phyloP scores from a whole-genome alignment of 1,140 invertebrate genomes.

The Eubasilissa regina region DNA sequence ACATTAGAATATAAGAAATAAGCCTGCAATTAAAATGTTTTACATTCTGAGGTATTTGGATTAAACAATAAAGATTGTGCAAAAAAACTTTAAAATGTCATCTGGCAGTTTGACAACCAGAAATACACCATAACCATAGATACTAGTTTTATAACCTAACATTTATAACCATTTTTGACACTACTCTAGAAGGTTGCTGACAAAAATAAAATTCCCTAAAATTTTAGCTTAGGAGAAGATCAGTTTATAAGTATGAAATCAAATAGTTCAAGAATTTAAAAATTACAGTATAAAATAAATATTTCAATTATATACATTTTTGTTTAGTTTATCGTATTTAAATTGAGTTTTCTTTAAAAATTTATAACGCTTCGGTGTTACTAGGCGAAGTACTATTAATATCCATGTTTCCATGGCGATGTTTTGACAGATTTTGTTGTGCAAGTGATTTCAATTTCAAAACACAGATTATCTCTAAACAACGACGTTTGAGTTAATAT shows the following conservation, averaged over 20 bases:
- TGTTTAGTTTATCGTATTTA: too few relatives aligned
- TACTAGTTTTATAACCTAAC: conserved; percentile 31
- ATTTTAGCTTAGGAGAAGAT: too few relatives aligned
- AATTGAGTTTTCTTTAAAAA: neutral
- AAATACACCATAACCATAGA: too few relatives aligned
- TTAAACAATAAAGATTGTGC: conserved; percentile 2
- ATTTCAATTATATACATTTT: too few relatives aligned
- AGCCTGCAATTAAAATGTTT: neutral
- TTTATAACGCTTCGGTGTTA: neutral
- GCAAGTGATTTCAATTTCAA: conserved; percentile 44
- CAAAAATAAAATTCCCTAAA: too few relatives aligned
- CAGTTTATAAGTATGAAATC: too few relatives aligned
- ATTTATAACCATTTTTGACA: conserved; percentile 1
- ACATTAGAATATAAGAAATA: conserved; percentile 25
- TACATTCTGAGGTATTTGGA: neutral
- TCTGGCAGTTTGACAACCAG: neutral
- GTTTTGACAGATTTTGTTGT: conserved; percentile 49
- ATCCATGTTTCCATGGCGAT: conserved; percentile 48
- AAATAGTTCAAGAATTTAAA: too few relatives aligned
- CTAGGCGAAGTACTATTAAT: conserved; percentile 9
- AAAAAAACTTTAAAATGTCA: conserved; percentile 1
- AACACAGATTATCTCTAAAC: conserved; percentile 28
- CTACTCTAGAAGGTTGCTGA: too few relatives aligned
- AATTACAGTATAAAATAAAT: too few relatives aligned
- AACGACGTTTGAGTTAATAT: conserved; percentile 13